Percentiles rank a stretch among this genome's conserved stretches.
These are phyloP conservation scores for Mesodorylaimus sp. DNA, from an alignment of 2,888 invertebrate genomes.

Conservation along the genomic window DNA sequence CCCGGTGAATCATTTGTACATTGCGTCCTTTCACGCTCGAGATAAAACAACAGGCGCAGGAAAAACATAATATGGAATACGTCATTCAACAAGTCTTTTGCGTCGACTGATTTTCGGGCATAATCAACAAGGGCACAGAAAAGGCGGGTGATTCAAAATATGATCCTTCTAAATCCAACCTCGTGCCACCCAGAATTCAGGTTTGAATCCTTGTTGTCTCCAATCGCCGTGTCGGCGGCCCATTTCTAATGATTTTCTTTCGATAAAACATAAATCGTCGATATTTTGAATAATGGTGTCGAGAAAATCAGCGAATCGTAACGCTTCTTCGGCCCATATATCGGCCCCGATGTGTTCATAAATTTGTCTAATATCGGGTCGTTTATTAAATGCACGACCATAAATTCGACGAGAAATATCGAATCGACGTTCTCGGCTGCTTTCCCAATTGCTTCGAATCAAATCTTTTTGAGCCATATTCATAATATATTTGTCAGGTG, in stretches of 20 bases:
- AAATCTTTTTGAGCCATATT: too few species aligned
- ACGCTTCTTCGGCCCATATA: conserved; percentile 18
- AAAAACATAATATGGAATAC: too few species aligned
- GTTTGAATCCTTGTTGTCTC: conserved; percentile 21
- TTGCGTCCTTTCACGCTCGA: too few species aligned
- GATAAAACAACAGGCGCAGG: too few species aligned
- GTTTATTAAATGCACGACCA: conserved; percentile 24
- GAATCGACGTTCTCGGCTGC: not conserved
- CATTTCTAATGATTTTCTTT: not conserved
- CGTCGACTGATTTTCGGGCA: too few species aligned
- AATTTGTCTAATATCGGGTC: conserved; percentile 21
- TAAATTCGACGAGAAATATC: conserved; percentile 12
- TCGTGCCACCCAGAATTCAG: conserved; percentile 28
- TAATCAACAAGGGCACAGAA: too few species aligned
- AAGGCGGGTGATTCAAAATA: too few species aligned
- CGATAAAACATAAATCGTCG: not conserved
- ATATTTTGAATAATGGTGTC: conserved; percentile 23
- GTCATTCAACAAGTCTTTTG: too few species aligned
- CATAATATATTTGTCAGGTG: too few species aligned
- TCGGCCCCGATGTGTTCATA: conserved; percentile 21
- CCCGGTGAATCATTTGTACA: too few species aligned
- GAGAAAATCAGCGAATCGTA: conserved; percentile 19
- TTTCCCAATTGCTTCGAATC: too few species aligned
- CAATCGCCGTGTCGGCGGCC: conserved; percentile 1
- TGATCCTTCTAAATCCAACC: too few species aligned